Evolutionary conservation across 2,888 invertebrate species (phyloP), one percentile per base, ranked within the genome.

Genomic region (Oxyteleia sp.): DNA sequence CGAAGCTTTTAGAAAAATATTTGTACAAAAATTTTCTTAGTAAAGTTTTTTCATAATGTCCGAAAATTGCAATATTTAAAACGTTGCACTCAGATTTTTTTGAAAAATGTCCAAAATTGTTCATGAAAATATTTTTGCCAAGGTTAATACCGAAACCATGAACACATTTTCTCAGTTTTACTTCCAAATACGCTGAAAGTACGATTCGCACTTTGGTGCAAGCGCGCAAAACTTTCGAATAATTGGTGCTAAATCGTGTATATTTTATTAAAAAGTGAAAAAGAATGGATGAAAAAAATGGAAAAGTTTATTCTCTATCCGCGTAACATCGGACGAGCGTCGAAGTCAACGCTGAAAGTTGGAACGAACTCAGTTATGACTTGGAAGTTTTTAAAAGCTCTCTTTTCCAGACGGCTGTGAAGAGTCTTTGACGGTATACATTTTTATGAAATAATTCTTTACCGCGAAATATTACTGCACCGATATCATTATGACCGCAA

Each of bases 361-460:
- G n/a, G 20, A 55, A 68, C 29, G 55, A 68, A 68, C 41, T 68
- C 57, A 13, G 55, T 69, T 69, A 69, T 69, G 57, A 69, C 57
- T 69, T 69, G 26, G 32, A 68, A 57, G 26, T 66, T 29, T 69
- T 69, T 69, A 57, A 69, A 57, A 69, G 69, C 57, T 15, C 53
- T 43, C 38, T 38, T 55, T 55, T 41, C 53, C 53, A 18, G 53
- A 11, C 32, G 47, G 7, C 26, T 53, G 53, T 68, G 11, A 53
- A 18, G 43, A 5, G 11, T 64, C 41, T 43, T 41, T 66, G 66
- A 51, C 68, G 16, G 41, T 51, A 53, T 53, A 29, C 68, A 53
- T 68, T 68, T 68, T 53, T 26, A 68, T 68, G 53, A 43, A 68
- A 68, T 53, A 68, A 68, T 68, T 53, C 43, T 15, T 0, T 23